Percentiles rank a stretch among this genome's conserved stretches.
Evolutionary conservation across 2,113 vertebrate genomes (phyloP).

Genomic region (Brachyhypopomus occidentalis): DNA sequence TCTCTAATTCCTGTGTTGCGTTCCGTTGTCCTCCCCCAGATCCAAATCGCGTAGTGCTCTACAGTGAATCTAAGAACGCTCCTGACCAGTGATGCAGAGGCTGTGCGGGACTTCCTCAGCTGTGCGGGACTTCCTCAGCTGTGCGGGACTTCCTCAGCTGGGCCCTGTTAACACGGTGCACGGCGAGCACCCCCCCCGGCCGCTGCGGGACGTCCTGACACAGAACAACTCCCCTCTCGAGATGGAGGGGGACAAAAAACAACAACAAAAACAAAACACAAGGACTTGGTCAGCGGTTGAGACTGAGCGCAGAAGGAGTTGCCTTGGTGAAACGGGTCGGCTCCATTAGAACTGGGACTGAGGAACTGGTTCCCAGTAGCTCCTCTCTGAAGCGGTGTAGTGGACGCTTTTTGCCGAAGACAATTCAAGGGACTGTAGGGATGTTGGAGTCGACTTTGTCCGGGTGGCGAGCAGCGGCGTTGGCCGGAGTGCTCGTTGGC

Average conservation of each 20-base stretch:
- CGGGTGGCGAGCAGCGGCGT: conserved; percentile 26
- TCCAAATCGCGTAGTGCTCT: conserved; percentile 89
- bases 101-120: conserved; percentile 35
- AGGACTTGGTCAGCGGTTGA: conserved; percentile 38
- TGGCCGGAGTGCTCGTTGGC: conserved; percentile 31
- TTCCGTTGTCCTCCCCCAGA: conserved; percentile 68
- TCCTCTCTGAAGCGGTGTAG: conserved; percentile 30
- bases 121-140: no score
- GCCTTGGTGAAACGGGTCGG: conserved; percentile 36
- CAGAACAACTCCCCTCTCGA: conserved; percentile 35
- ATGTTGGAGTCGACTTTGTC: conserved; percentile 21
- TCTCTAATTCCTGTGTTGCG: not conserved
- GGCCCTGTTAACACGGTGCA: conserved; percentile 39
- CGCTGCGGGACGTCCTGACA: conserved; percentile 35
- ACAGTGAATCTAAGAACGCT: conserved; percentile 84
- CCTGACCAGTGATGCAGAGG: conserved; percentile 79
- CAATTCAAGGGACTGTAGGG: conserved; percentile 41
- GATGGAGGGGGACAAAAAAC: conserved; percentile 17
- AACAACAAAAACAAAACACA: no score
- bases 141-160: conserved; percentile 15
- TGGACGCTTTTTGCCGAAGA: conserved; percentile 46
- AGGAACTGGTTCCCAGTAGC: conserved; percentile 31
- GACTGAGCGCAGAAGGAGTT: conserved; percentile 24
- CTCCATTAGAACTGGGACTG: conserved; percentile 35
- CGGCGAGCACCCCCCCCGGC: conserved; percentile 31